Percentiles rank a stretch among this genome's conserved stretches.
Conservation (phyloP, 2,888 invertebrate genomes). For the Lasiommata megera region DNA sequence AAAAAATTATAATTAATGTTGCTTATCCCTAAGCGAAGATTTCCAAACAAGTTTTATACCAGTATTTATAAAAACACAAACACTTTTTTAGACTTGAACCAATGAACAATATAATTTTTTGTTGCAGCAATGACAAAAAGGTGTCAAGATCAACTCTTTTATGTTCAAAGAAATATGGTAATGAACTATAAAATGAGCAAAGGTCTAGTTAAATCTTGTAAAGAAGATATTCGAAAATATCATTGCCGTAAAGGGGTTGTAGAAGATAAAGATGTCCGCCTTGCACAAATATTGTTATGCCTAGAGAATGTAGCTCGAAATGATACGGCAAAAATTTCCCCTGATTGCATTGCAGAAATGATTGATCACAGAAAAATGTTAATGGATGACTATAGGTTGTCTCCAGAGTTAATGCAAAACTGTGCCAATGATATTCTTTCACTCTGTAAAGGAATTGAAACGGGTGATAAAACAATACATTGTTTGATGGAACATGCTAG, state of each 20-base stretch:
- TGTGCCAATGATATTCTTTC: slow-evolving; percentile 92
- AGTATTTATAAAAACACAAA: not conserved
- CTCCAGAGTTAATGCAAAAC: slow-evolving; percentile 94
- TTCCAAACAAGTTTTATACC: too few species aligned
- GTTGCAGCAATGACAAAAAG: slow-evolving; percentile 79
- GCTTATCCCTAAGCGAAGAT: too few species aligned
- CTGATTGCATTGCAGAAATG: slow-evolving; percentile 94
- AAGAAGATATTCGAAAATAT: slow-evolving; percentile 92
- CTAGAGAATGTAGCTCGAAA: slow-evolving; percentile 89
- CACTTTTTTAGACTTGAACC: not conserved
- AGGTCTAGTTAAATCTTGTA: slow-evolving; percentile 93
- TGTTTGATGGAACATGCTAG: slow-evolving; percentile 96
- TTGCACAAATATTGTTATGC: slow-evolving; percentile 95
- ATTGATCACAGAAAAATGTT: slow-evolving; percentile 93
- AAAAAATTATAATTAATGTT: too few species aligned
- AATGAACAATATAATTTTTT: slow-evolving; percentile 10
- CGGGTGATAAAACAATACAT: slow-evolving; percentile 95
- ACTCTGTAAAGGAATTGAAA: slow-evolving; percentile 88
- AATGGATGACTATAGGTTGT: slow-evolving; percentile 95
- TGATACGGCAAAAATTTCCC: slow-evolving; percentile 86
- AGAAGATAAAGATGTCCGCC: slow-evolving; percentile 90
- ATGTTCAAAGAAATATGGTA: slow-evolving; percentile 93
- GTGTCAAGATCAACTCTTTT: slow-evolving; percentile 91
- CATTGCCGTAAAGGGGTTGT: slow-evolving; percentile 92
- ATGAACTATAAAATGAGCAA: slow-evolving; percentile 95